Evolutionary conservation across 2,888 invertebrate species (phyloP).

Genomic region (Cancer borealis): DNA sequence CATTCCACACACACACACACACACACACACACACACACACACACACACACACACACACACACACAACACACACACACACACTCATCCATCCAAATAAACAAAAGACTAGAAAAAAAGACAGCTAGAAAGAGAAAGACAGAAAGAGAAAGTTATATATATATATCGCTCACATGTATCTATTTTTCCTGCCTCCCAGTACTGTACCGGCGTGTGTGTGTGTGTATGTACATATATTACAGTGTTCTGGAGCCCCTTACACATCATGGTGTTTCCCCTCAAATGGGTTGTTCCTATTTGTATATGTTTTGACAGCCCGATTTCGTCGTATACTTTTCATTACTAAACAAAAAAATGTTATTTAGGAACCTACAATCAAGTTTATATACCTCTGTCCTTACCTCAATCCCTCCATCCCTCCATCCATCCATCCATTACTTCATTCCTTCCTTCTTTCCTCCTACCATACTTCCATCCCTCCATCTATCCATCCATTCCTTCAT

Average conservation of each 20-base stretch:
- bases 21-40: not conserved
- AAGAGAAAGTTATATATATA: too few relatives aligned
- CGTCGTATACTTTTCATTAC: not conserved
- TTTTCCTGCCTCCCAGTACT: not conserved
- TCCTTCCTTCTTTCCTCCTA: not conserved
- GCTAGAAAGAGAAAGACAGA: not conserved
- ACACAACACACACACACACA: not conserved
- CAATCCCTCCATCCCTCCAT: not conserved
- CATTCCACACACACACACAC: not conserved
- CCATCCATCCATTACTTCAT: not conserved
- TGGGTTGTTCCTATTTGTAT: constrained; percentile 20
- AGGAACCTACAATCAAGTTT: not conserved
- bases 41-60: not conserved
- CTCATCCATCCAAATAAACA: not conserved
- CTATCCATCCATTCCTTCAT: not conserved
- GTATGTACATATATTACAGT: constrained; percentile 18
- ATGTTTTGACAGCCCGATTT: not conserved
- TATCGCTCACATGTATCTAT: not conserved
- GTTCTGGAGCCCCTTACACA: not conserved
- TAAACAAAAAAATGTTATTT: not conserved
- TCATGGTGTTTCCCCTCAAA: not conserved
- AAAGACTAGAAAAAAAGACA: too few relatives aligned
- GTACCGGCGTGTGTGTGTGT: not conserved
- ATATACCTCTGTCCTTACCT: not conserved
- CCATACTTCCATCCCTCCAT: not conserved